A percentile compares a stretch with the other conserved stretches of the same genome.
These are phyloP conservation scores for Watsonalla binaria DNA, from an alignment of 2,888 invertebrate genomes.

Conservation along the genomic window DNA sequence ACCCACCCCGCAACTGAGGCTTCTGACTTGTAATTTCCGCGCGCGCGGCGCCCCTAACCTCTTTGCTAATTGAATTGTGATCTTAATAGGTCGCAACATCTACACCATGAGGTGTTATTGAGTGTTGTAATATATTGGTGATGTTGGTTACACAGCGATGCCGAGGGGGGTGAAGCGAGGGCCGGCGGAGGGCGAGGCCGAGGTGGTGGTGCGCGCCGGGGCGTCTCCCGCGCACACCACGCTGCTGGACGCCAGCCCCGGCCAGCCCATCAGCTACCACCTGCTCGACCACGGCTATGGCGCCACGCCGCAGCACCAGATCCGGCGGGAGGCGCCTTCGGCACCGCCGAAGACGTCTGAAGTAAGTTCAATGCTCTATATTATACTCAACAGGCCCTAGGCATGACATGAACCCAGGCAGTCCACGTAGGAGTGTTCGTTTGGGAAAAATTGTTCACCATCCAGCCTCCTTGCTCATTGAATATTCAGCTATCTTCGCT, in stretches of 20 bases:
- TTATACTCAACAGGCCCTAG: not conserved
- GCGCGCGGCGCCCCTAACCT: slow-evolving; percentile 77
- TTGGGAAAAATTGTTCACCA: too few species aligned
- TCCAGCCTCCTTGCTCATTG: too few species aligned
- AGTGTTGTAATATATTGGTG: slow-evolving; percentile 26
- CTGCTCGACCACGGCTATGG: slow-evolving; percentile 93
- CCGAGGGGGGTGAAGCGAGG: slow-evolving; percentile 80
- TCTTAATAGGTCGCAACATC: slow-evolving; percentile 37
- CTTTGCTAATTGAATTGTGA: slow-evolving; percentile 73
- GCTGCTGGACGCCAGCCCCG: slow-evolving; percentile 71
- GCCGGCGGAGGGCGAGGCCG: slow-evolving; percentile 75
- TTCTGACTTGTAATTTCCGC: slow-evolving; percentile 67
- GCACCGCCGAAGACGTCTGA: slow-evolving; percentile 78
- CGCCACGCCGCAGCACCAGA: slow-evolving; percentile 86
- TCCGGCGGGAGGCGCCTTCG: slow-evolving; percentile 76
- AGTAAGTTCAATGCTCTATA: slow-evolving; percentile 44
- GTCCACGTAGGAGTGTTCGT: not conserved
- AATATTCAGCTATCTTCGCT: too few species aligned
- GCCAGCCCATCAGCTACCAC: slow-evolving; percentile 83
- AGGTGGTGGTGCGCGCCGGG: slow-evolving; percentile 72
- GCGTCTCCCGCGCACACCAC: slow-evolving; percentile 77
- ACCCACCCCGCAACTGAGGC: slow-evolving; percentile 69
- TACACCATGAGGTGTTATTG: slow-evolving; percentile 23
- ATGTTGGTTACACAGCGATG: slow-evolving; percentile 66
- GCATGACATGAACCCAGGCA: not conserved